Evolutionary conservation across 2,888 invertebrate genomes (phyloP), one percentile per base, ranked within the genome.

Genomic region (Yponomeuta cagnagella): DNA sequence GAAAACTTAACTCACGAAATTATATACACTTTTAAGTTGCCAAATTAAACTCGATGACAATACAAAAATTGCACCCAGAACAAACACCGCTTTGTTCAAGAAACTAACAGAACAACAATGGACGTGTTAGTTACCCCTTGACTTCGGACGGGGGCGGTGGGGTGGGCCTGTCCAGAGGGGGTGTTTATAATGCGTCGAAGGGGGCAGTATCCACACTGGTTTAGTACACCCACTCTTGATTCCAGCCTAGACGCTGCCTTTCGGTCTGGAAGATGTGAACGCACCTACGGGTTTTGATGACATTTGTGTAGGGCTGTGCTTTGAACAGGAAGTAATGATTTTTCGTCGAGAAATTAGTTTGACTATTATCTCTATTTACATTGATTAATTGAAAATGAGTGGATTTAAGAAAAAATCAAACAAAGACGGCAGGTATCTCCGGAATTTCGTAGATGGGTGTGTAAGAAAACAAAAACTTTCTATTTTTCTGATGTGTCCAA

Each of bases 221-320:
- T 58, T 58, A 58, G 48, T 48, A 37, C 48, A 68, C 68, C 68
- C 48, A 68, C 68, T 37, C 68, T 68, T 68, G 68, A 68, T 48
- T 68, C 37, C 23, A 48, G 31, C 65, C 68, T 68, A 65, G 65
- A 65, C 31, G 33, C 65, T 65, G 65, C n/a, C 37, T 67, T 67
- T 67, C 67, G 33, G 33, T 33, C 65, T 58, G 52, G 30, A 65
- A 65, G 67, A 67, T 67, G 65, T 67, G 67, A 43, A 67, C n/a
- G n/a, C 67, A 67, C 64, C 64, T 30, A 2, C n/a, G 64, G 64
- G 64, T 10, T 64, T 43, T 43, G 43, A 43, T 43, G 43, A 43
- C 43, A 5, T 43, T 43, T 43, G 43, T 43, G 8, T 5, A 43
- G 43, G 43, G 43, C 43, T 43, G 43, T 64, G 64, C 30, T 3